A percentile compares a stretch with the other conserved stretches of the same genome.
Evolutionary conservation across 2,888 invertebrate genomes (phyloP).

Genomic region (Molorchus minor): DNA sequence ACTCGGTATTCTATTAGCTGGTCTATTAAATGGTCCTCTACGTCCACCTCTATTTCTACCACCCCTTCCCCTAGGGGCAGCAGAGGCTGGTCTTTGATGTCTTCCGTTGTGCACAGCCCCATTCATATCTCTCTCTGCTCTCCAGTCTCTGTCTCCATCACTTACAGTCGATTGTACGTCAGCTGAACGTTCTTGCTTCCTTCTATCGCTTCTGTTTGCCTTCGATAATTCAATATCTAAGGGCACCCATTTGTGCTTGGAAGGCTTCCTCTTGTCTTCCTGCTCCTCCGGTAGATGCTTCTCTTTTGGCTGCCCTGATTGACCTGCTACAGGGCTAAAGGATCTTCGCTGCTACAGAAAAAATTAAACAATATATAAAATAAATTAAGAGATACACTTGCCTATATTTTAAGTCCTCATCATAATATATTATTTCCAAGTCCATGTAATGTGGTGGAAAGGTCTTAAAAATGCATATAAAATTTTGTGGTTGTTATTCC

Average conservation of each 20-base stretch:
- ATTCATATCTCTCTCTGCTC: constrained; percentile 53
- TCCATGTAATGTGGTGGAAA: no score
- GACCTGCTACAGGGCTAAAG: constrained; percentile 32
- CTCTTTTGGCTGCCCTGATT: constrained; percentile 47
- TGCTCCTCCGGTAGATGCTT: constrained; percentile 60
- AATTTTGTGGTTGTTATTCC: no score
- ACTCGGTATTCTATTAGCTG: constrained; percentile 61
- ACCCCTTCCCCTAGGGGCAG: constrained; percentile 58
- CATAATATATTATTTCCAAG: no score
- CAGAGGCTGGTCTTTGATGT: constrained; percentile 58
- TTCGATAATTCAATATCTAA: constrained; percentile 86
- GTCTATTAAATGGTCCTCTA: constrained; percentile 61
- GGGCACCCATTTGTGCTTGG: constrained; percentile 90
- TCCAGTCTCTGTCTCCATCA: constrained; percentile 60
- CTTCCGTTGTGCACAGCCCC: constrained; percentile 47
- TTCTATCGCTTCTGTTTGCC: constrained; percentile 69
- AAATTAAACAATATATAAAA: no score
- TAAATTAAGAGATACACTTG: no score
- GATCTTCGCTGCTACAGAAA: constrained; percentile 37
- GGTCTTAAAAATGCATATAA: no score
- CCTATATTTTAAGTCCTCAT: no score
- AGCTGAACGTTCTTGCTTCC: constrained; percentile 36
- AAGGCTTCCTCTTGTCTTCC: constrained; percentile 64
- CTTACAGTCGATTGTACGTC: constrained; percentile 60
- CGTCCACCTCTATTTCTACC: constrained; percentile 65